A percentile compares a stretch with the other conserved stretches of the same genome.
phyloP scores from a whole-genome alignment of 2,888 invertebrate species.

The Ichneumoninae sp. region DNA sequence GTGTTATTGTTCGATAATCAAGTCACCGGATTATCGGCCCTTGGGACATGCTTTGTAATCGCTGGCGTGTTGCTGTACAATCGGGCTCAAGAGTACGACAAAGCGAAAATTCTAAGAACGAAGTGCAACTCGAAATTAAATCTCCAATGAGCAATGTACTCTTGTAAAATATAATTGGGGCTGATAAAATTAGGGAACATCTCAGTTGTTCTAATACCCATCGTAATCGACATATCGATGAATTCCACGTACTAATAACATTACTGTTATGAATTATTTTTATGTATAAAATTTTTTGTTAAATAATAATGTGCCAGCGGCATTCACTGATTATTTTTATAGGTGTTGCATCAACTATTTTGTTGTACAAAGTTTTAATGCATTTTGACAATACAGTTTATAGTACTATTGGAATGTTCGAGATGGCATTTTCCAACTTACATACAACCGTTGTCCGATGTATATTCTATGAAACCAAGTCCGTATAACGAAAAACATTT shows the following conservation, averaged over 20 bases:
- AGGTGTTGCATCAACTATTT: slow-evolving; percentile 5
- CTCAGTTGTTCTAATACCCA: not conserved
- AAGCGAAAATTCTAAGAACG: slow-evolving; percentile 77
- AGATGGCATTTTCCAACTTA: not conserved
- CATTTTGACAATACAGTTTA: slow-evolving; percentile 1
- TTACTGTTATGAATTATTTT: slow-evolving; percentile 29
- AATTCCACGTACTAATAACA: slow-evolving; percentile 17
- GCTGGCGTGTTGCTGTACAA: slow-evolving; percentile 91
- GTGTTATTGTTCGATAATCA: slow-evolving; percentile 91
- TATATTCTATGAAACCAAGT: not conserved
- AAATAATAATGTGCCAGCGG: slow-evolving; percentile 17
- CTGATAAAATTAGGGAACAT: not conserved
- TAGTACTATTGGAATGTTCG: not conserved
- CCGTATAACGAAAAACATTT: not conserved
- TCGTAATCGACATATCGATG: slow-evolving; percentile 6
- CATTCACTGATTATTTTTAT: slow-evolving; percentile 2
- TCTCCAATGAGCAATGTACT: slow-evolving; percentile 77
- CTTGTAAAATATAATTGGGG: slow-evolving; percentile 24
- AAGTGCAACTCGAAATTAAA: slow-evolving; percentile 80
- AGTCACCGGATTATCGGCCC: slow-evolving; percentile 89
- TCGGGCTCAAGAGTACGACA: slow-evolving; percentile 88
- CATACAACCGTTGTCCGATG: not conserved
- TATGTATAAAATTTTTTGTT: not conserved
- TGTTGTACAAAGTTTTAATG: slow-evolving; percentile 2
- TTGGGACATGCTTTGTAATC: slow-evolving; percentile 90